phyloP scores from a whole-genome alignment of 2,797 vertebrate genomes.

The Falco naumanni region DNA sequence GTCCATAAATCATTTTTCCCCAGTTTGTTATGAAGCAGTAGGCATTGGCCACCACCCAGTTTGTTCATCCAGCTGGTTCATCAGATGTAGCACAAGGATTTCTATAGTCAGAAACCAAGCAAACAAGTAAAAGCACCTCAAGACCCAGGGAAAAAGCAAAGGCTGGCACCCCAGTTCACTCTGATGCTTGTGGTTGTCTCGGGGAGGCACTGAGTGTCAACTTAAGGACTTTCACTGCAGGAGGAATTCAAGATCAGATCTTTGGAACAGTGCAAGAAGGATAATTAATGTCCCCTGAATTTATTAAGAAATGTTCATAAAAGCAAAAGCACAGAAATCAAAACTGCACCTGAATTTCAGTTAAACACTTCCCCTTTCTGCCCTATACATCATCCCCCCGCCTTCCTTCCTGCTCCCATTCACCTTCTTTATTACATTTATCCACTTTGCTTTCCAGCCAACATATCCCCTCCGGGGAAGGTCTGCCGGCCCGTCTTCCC shows the following conservation, averaged over 20 bases:
- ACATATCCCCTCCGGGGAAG: neutral
- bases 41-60: neutral
- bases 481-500: neutral
- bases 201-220: neutral
- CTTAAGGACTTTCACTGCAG: neutral
- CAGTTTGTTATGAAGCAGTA: constrained; percentile 1
- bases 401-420: neutral
- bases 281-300: neutral
- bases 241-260: neutral
- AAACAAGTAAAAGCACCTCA: constrained; percentile 31
- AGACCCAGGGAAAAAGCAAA: neutral
- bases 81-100: neutral
- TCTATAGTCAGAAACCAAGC: neutral
- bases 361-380: neutral
- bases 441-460: neutral
- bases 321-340: neutral
- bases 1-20: constrained; percentile 2
- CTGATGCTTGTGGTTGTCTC: neutral
- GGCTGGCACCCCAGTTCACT: neutral
- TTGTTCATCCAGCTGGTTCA: neutral
- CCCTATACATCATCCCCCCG: neutral
- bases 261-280: neutral
- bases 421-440: neutral
- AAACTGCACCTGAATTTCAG: neutral
- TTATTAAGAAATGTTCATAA: neutral